A percentile compares a stretch with the other conserved stretches of the same genome.
Conservation (phyloP, 2,113 vertebrate genomes). For the Synchiropus splendidus region DNA sequence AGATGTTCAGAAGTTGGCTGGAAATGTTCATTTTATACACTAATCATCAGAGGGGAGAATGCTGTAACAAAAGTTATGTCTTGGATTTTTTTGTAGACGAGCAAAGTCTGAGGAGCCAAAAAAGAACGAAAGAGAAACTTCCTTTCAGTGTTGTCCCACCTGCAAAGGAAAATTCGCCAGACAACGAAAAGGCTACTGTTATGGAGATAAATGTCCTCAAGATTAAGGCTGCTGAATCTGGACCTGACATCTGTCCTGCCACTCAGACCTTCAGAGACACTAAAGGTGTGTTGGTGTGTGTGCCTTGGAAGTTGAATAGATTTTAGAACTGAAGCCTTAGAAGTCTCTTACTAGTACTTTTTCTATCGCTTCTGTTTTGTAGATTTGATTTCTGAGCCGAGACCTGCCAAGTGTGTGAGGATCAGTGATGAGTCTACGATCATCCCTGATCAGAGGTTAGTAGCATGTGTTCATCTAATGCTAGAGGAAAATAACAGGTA, state of each 20-base stretch:
- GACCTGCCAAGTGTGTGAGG: conserved; percentile 67
- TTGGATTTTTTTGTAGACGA: conserved; percentile 52
- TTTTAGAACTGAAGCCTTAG: too few species aligned
- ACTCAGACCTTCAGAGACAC: conserved; percentile 15
- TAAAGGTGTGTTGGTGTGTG: conserved; percentile 4
- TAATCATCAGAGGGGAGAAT: neutral
- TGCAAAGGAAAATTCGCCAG: neutral
- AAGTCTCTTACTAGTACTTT: too few species aligned
- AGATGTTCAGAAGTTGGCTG: too few species aligned
- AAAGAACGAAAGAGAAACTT: conserved; percentile 74
- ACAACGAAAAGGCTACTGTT: neutral
- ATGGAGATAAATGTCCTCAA: conserved; percentile 5
- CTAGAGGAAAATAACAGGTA: too few species aligned
- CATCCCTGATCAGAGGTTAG: conserved; percentile 70
- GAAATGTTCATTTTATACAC: too few species aligned
- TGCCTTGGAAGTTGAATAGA: neutral
- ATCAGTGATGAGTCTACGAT: conserved; percentile 38
- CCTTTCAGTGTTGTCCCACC: conserved; percentile 44
- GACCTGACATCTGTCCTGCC: neutral
- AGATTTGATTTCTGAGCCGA: neutral
- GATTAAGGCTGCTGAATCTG: conserved; percentile 6
- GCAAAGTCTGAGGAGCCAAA: conserved; percentile 52
- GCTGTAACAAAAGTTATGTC: neutral
- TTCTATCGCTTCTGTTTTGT: neutral
- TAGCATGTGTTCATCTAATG: conserved; percentile 14